phyloP scores from a whole-genome alignment of 2,888 invertebrate species.

The Acanthosepion esculentum region DNA sequence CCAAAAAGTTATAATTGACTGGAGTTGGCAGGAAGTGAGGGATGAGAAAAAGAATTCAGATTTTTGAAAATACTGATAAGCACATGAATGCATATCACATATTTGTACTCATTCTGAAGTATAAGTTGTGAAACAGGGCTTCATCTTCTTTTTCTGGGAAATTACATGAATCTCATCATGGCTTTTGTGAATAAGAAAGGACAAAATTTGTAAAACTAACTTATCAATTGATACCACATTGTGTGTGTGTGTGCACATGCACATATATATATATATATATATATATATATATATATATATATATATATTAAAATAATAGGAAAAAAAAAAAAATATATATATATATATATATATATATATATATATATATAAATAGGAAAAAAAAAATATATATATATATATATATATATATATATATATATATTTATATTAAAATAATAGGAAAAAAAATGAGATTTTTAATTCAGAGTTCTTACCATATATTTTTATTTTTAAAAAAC shows the following conservation, averaged over 20 bases:
- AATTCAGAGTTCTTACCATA: too few relatives aligned
- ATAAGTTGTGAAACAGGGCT: neutral
- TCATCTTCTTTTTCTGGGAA: too few relatives aligned
- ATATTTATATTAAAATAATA: neutral
- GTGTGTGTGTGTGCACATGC: too few relatives aligned
- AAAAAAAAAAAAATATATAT: too few relatives aligned
- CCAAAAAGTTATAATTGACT: neutral
- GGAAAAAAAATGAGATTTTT: too few relatives aligned
- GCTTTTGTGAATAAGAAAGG: too few relatives aligned
- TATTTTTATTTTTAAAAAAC: too few relatives aligned
- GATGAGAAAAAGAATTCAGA: neutral
- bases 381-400: too few relatives aligned
- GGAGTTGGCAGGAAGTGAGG: neutral
- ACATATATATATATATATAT: neutral
- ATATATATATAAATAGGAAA: neutral
- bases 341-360: neutral
- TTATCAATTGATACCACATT: too few relatives aligned
- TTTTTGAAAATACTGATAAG: neutral
- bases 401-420: neutral
- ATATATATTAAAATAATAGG: neutral
- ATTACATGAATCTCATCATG: too few relatives aligned
- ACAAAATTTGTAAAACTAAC: too few relatives aligned
- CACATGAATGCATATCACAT: neutral
- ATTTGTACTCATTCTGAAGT: neutral
- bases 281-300: neutral